Percentiles rank a stretch among this genome's conserved stretches.
Evolutionary conservation across 2,113 vertebrate species (phyloP).

Genomic region (Gymnocephalus cernua): DNA sequence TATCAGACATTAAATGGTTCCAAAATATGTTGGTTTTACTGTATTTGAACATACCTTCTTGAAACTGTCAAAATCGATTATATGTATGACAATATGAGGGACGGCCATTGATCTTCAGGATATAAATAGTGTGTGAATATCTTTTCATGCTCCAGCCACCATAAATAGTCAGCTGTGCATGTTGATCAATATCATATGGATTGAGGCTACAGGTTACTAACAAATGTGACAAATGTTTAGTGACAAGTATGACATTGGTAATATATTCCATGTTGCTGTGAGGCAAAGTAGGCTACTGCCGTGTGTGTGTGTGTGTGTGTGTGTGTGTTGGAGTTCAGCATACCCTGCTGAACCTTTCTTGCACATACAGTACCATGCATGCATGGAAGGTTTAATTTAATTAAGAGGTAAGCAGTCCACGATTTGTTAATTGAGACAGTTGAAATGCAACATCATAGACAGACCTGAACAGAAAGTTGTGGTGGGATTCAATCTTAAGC

Average conservation of each 20-base stretch:
- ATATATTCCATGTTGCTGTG: background rate
- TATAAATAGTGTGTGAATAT: background rate
- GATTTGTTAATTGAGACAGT: background rate
- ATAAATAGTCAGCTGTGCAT: slow-evolving; percentile 6
- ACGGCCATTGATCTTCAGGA: background rate
- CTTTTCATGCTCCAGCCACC: slow-evolving; percentile 9
- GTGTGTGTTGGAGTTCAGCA: background rate
- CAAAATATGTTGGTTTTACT: background rate
- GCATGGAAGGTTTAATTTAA: slow-evolving; percentile 6
- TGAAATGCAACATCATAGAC: slow-evolving; percentile 5
- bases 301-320: background rate
- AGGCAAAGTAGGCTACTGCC: background rate
- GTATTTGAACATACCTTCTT: background rate
- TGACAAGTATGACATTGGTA: slow-evolving; percentile 33
- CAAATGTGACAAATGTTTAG: slow-evolving; percentile 27
- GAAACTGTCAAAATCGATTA: background rate
- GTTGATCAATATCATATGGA: slow-evolving; percentile 43
- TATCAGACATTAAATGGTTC: background rate
- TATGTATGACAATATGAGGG: background rate
- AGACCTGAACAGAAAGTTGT: slow-evolving; percentile 14
- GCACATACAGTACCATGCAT: background rate
- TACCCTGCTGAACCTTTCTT: background rate
- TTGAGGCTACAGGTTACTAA: slow-evolving; percentile 20
- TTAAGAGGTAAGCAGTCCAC: background rate
- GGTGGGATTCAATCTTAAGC: slow-evolving; percentile 41